Base-by-base conservation (phyloP, 2,113 vertebrate species). In the Dolichallabes microphthalmus region DNA sequence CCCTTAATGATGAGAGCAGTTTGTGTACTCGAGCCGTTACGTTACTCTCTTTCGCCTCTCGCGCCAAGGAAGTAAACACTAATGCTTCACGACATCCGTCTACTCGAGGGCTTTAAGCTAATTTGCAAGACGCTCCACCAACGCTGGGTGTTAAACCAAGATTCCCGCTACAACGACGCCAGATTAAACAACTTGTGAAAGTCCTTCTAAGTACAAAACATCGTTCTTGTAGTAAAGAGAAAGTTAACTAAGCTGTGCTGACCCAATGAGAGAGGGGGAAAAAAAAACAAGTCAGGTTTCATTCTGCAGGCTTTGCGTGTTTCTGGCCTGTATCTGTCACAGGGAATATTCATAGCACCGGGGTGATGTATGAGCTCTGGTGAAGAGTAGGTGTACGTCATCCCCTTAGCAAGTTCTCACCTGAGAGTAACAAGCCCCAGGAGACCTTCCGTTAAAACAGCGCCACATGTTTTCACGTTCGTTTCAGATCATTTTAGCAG, bases 281-380 rank as follows among this genome's bases (percentile, higher is more conserved):
- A 81, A 80, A 80, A 79, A 52, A 25, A 50, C 50, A 80, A 64
- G 57, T 80, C 82, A 82, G 82, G 81, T 85, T 78, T 86, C 73
- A n/a, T 90, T 90, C 86, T 82, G 85, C 85, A 87, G 63, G 82
- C 57, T 74, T 86, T 80, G 87, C 86, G 69, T 64, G 82, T 87
- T 82, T 57, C 80, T 88, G 90, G 69, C 87, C 90, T 89, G 87
- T 89, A 89, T 89, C 90, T 90, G 89, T 91, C 90, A 90, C n/a
- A 71, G 45, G 71, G 85, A 88, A 80, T 92, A 91, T 91, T 90
- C 88, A 90, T 91, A 87, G 84, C 20, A 50, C 35, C 9, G 66
- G 35, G 75, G 80, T 90, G 89, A 91, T 91, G 68, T 88, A 90
- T 87, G 89, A 87, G 88, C 80, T 74, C 63, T 66, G 66, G 53